Evolutionary conservation across 2,888 invertebrate genomes (phyloP).

Genomic region (Drosophila meridionalis): DNA sequence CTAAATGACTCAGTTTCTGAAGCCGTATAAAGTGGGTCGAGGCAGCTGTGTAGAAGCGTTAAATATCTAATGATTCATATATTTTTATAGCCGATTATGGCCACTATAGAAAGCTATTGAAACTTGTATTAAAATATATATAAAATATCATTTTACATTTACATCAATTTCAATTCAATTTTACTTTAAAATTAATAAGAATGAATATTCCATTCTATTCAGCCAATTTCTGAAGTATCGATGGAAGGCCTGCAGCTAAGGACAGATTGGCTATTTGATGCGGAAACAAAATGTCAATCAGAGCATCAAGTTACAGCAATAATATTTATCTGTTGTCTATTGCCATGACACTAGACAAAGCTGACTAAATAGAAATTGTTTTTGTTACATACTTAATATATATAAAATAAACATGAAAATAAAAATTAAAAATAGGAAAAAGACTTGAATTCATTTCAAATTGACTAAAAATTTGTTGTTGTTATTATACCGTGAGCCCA

Average conservation of each 20-base stretch:
- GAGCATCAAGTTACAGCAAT: not conserved
- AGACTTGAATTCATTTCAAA: not conserved
- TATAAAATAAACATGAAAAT: no score
- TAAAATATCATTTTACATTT: not conserved
- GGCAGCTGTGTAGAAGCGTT: not conserved
- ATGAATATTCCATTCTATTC: not conserved
- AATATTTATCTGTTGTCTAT: not conserved
- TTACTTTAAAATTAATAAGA: not conserved
- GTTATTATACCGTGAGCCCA: no score
- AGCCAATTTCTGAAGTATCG: not conserved
- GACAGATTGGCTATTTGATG: not conserved
- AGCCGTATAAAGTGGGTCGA: constrained; percentile 15
- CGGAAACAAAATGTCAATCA: not conserved
- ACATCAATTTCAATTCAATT: not conserved
- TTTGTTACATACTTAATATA: no score
- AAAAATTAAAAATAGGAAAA: not conserved
- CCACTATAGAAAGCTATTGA: not conserved
- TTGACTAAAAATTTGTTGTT: not conserved
- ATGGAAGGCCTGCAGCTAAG: constrained; percentile 1
- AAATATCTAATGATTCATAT: not conserved
- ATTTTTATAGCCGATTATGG: not conserved
- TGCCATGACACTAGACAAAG: constrained; percentile 23
- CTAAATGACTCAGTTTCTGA: constrained; percentile 39
- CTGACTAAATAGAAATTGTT: not conserved
- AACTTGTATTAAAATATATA: not conserved